These are phyloP conservation scores for Orbicella faveolata DNA, from an alignment of 64 coral and sea anemone genomes.

Conservation along the genomic window DNA sequence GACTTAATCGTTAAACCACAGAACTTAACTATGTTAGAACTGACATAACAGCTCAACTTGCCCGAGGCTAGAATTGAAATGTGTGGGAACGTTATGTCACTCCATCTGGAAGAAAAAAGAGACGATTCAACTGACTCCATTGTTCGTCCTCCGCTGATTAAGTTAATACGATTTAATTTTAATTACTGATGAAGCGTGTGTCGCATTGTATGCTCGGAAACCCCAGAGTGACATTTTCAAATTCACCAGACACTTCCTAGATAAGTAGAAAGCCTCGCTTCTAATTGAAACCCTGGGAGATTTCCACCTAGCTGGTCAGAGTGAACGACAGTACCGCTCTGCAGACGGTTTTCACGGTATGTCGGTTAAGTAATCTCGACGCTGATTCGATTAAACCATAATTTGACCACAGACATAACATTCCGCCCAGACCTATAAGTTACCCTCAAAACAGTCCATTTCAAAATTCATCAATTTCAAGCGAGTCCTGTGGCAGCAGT, in stretches of 20 bases:
- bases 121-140: slow-evolving; percentile 44
- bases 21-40: slow-evolving; percentile 29
- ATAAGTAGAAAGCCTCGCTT: slow-evolving; percentile 44
- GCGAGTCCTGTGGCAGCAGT: neutral
- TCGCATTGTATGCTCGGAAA: slow-evolving; percentile 55
- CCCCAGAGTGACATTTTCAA: slow-evolving; percentile 72
- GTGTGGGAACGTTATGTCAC: slow-evolving; percentile 76
- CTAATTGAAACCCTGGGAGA: slow-evolving; percentile 71
- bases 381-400: slow-evolving; percentile 17
- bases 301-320: slow-evolving; percentile 31
- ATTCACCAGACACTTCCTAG: slow-evolving; percentile 79
- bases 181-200: slow-evolving; percentile 89
- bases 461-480: slow-evolving; percentile 6
- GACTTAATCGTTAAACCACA: neutral
- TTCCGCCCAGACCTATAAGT: slow-evolving; percentile 19
- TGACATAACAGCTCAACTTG: slow-evolving; percentile 23
- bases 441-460: neutral
- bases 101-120: slow-evolving; percentile 74
- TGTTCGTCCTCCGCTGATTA: slow-evolving; percentile 71
- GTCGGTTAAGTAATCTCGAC: neutral
- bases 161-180: slow-evolving; percentile 96
- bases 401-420: slow-evolving; percentile 27
- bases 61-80: slow-evolving; percentile 71
- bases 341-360: neutral
- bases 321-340: neutral